Base-by-base conservation (phyloP, 2,797 vertebrate species). In the Brotula barbata region DNA sequence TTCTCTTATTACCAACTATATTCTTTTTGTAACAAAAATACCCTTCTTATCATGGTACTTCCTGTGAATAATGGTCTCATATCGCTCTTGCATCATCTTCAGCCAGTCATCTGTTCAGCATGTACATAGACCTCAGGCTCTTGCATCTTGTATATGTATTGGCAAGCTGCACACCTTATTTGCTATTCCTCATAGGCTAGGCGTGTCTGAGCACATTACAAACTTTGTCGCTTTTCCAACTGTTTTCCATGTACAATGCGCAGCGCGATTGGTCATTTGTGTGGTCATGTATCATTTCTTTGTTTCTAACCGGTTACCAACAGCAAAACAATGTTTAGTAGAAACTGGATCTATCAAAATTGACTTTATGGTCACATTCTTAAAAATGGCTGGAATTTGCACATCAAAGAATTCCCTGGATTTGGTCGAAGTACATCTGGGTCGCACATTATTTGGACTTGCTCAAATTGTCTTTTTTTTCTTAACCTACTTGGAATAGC, bases 11-110 rank as follows among this genome's bases (percentile, higher is more conserved):
- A 65, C 58, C 68, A 51, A 7, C 13, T 57, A 43, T 51, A 39
- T 55, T 42, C 1, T 58, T 71, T 77, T 37, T 46, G 52, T 68
- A 55, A 53, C 20, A 22, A 21, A 65, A 56, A 23, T n/a, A 44
- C 60, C 59, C 71, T 33, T 70, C 71, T 33, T 70, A 60, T 40
- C 19, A 80, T 71, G 86, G 84, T 89, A 88, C 86, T 81, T 80
- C 34, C 52, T 81, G 67, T 82, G 65, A 85, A 76, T 57, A 58
- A 58, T 66, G 36, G 36, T 73, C 64, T 78, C 62, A 68, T 78
- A 77, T 83, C 67, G 64, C 64, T 68, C 43, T 75, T 78, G 58
- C 72, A 60, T 51, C 47, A 66, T 64, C 73, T 75, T 34, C 45
- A 78, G 61, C 45, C 41, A 28, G 28, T 48, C 62, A 50, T 45